phyloP scores from a whole-genome alignment of 2,113 vertebrate species.

The Pogona vitticeps region DNA sequence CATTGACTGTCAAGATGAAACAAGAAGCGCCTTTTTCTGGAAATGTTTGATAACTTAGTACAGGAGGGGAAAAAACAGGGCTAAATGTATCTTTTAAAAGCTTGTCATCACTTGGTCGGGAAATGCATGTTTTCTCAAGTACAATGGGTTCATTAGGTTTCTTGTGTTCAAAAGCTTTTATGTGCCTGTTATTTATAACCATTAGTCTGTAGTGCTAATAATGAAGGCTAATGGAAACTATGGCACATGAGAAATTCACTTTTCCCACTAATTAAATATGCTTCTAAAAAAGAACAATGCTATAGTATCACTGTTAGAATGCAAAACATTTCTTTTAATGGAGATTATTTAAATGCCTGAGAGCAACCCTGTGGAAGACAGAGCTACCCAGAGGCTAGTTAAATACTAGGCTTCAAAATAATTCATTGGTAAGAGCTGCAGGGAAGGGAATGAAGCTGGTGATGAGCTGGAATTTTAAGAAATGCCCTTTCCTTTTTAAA shows the following conservation, averaged over 20 bases:
- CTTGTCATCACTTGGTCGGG: constrained; percentile 30
- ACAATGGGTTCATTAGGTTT: constrained; percentile 9
- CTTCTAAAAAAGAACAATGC: constrained; percentile 39
- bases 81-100: constrained; percentile 25
- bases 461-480: not conserved
- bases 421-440: not conserved
- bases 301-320: constrained; percentile 22
- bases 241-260: constrained; percentile 16
- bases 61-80: not conserved
- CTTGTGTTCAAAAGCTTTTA: constrained; percentile 43
- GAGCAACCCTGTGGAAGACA: not conserved
- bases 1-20: not conserved
- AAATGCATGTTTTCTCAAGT: constrained; percentile 29
- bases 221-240: constrained; percentile 41
- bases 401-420: constrained; percentile 1
- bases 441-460: not conserved
- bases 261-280: constrained; percentile 42
- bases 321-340: not conserved
- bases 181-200: constrained; percentile 52
- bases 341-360: not conserved
- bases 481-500: not conserved
- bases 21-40: not conserved
- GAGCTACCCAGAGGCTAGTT: not conserved
- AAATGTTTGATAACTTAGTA: constrained; percentile 7
- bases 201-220: constrained; percentile 40